Evolutionary conservation across 2,888 invertebrate species (phyloP).

Genomic region (Cryptops parisi): DNA sequence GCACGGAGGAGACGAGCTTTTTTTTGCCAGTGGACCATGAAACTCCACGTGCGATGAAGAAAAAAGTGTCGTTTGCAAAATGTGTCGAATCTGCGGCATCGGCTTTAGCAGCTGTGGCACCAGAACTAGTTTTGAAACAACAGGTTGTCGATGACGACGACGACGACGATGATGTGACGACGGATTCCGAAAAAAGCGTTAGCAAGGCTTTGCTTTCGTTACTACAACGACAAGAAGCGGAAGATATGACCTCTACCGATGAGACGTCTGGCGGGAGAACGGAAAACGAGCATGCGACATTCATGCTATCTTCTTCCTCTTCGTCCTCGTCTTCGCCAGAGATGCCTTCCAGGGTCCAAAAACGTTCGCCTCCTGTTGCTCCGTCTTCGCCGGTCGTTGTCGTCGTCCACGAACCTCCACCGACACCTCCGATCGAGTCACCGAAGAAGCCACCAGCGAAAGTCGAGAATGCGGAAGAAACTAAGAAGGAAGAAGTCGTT

Average conservation of each 20-base stretch:
- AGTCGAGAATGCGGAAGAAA: neutral
- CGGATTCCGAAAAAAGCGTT: neutral
- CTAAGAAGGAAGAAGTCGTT: neutral
- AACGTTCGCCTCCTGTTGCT: neutral
- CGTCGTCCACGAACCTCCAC: slow-evolving; percentile 8
- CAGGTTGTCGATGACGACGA: no score
- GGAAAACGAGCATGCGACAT: no score
- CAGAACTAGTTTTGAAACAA: no score
- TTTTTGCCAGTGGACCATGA: neutral
- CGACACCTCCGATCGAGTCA: neutral
- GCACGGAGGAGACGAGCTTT: slow-evolving; percentile 5
- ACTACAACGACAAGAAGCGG: neutral
- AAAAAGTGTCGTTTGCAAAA: slow-evolving; percentile 12
- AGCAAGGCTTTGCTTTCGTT: neutral
- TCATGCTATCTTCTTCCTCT: neutral
- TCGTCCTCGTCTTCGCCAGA: slow-evolving; percentile 9
- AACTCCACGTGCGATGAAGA: neutral
- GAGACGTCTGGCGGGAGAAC: neutral
- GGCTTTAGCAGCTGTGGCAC: neutral
- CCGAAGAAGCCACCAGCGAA: neutral
- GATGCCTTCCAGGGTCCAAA: neutral
- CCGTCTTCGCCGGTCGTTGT: neutral
- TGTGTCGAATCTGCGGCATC: slow-evolving; percentile 7
- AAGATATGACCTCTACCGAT: neutral
- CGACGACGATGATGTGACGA: neutral